phyloP scores from a whole-genome alignment of 2,113 vertebrate species.

The Fregata magnificens region DNA sequence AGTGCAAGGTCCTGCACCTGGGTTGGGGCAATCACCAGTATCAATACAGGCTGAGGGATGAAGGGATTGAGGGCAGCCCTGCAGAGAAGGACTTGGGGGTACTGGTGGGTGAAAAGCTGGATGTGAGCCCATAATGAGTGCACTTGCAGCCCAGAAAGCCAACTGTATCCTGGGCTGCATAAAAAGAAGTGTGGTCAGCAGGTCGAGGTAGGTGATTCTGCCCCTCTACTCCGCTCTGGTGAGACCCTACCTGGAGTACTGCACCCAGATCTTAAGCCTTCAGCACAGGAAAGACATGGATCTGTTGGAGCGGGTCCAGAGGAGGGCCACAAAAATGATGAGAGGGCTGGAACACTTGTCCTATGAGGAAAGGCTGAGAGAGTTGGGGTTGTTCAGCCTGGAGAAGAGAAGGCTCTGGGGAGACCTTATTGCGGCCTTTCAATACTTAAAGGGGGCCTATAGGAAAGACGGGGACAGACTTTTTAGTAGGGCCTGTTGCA shows the following conservation, averaged over 20 bases:
- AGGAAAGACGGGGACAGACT: neutral
- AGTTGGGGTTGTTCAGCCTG: neutral
- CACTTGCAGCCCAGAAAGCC: neutral
- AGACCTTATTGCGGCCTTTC: neutral
- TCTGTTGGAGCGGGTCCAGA: rapidly evolving
- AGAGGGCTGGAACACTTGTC: neutral
- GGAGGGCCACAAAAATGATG: neutral
- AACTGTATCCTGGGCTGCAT: neutral
- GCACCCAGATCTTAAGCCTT: neutral
- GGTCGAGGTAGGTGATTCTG: neutral
- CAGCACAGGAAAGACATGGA: neutral
- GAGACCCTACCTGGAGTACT: neutral
- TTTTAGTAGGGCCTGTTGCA: rapidly evolving
- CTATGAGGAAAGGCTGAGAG: neutral
- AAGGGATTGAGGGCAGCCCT: neutral
- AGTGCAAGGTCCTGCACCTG: neutral
- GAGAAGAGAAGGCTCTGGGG: neutral
- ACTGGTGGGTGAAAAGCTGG: neutral
- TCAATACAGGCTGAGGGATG: neutral
- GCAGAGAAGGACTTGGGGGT: rapidly evolving
- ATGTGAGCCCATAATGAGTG: rapidly evolving
- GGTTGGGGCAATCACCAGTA: rapidly evolving
- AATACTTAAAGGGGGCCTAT: neutral
- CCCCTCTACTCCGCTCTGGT: rapidly evolving
- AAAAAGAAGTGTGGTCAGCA: neutral